Evolutionary conservation across 2,888 invertebrate genomes (phyloP), one percentile per base, ranked within the genome.

Genomic region (Silvanus unidentatus): DNA sequence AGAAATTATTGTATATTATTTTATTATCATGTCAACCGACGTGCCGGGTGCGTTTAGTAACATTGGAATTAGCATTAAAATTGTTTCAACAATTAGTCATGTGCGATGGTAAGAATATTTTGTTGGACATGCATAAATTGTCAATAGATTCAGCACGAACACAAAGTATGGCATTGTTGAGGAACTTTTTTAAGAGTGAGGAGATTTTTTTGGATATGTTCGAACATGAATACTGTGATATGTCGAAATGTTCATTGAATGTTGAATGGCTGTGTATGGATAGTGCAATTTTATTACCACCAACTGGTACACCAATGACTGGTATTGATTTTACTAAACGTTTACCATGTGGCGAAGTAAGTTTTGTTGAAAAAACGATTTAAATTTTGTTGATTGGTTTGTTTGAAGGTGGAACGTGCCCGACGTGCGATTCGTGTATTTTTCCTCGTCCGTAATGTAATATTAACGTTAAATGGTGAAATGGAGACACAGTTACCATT

Each of bases 141-240:
- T 71, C 79, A 58, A 75, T 89, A 55, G 79, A 88, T 70, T 73
- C 84, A 63, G 83, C 87, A 2, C 79, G 82, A 56, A 85, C 86
- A 63, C 87, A 89, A 65, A 88, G 92, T 55, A 90, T 91, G 40
- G 82, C 88, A 1, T 76, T 90, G 22, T 79, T 97, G 10, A 77
- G 92, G 39, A 93, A 90, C 75, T 95, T 92, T 73, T 96, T 94
- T 72, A 96, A 95, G 80, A 90, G 91, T 59, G 97, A 98, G 73
- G 97, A 98, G 65, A 94, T 98, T 60, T 99, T 99, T 73, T 75
- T 98, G 45, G 98, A 99, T 69, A 89, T 99, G 82, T 99, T 99
- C 70, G 98, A 99, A 73, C 95, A 97, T 70, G 98, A 99, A 62
- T 94, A 90, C 71, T 88, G 87, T 65, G 94, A 96, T 72, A 89